A percentile compares a stretch with the other conserved stretches of the same genome.
phyloP scores from a whole-genome alignment of 1,140 invertebrate species.

The Drosophila tsacasi region DNA sequence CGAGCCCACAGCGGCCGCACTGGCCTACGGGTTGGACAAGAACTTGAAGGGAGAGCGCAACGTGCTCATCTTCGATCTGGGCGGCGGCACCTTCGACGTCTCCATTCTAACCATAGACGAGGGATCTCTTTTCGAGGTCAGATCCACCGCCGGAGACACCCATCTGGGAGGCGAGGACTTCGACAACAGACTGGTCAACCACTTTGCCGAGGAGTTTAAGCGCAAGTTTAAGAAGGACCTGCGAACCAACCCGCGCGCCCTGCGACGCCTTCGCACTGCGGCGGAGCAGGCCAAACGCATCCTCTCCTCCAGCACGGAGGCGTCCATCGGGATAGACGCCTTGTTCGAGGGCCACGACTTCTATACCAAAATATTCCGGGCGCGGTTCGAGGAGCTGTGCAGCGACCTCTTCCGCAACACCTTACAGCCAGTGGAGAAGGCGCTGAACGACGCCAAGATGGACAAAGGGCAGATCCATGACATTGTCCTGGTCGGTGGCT shows the following conservation, averaged over 20 bases:
- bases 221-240: conserved; percentile 93
- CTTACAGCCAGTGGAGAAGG: conserved; percentile 90
- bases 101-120: conserved; percentile 95
- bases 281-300: conserved; percentile 90
- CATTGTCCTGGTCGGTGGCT: conserved; percentile 88
- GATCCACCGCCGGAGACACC: conserved; percentile 91
- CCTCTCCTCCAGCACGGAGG: conserved; percentile 89
- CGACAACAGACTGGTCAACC: conserved; percentile 93
- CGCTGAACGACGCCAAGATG: conserved; percentile 89
- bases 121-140: conserved; percentile 92
- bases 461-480: conserved; percentile 89
- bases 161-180: conserved; percentile 92
- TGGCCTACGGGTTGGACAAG: conserved; percentile 92
- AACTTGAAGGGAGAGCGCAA: conserved; percentile 91
- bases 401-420: conserved; percentile 91
- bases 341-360: conserved; percentile 92
- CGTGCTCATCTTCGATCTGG: conserved; percentile 91
- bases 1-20: conserved; percentile 90
- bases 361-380: conserved; percentile 93
- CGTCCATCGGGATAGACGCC: conserved; percentile 91
- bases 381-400: conserved; percentile 94
- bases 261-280: conserved; percentile 91
- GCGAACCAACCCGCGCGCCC: conserved; percentile 90
- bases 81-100: conserved; percentile 93
- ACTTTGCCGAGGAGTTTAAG: conserved; percentile 92